These are phyloP conservation scores for Tapera naevia DNA, from an alignment of 2,797 vertebrate genomes.

Conservation along the genomic window DNA sequence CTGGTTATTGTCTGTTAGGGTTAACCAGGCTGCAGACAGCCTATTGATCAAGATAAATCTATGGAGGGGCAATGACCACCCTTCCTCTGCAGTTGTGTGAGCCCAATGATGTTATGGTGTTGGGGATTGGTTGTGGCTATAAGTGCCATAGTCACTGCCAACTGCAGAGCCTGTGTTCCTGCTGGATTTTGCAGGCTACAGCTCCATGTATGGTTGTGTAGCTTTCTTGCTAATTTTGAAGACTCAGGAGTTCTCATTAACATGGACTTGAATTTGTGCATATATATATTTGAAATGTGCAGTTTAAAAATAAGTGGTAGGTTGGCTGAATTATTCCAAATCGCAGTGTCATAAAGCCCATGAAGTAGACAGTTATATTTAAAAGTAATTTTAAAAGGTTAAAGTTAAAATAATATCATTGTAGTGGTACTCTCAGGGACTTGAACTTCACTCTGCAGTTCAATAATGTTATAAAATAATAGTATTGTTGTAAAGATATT, in stretches of 20 bases:
- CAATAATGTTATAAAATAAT: neutral
- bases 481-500: neutral
- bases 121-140: neutral
- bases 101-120: neutral
- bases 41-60: neutral
- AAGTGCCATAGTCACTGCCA: neutral
- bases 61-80: neutral
- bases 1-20: neutral
- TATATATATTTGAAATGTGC: neutral
- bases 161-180: neutral
- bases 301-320: constrained; percentile 7
- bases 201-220: neutral
- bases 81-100: neutral
- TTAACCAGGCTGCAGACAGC: neutral
- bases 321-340: neutral
- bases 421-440: neutral
- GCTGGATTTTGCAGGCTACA: neutral
- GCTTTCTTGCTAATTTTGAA: neutral
- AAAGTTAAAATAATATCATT: neutral
- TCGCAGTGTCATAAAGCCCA: neutral
- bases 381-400: neutral
- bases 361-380: neutral
- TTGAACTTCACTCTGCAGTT: neutral
- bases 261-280: neutral
- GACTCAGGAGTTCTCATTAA: neutral